Conservation (phyloP, 2,797 vertebrate species). For the Champsocephalus esox region DNA sequence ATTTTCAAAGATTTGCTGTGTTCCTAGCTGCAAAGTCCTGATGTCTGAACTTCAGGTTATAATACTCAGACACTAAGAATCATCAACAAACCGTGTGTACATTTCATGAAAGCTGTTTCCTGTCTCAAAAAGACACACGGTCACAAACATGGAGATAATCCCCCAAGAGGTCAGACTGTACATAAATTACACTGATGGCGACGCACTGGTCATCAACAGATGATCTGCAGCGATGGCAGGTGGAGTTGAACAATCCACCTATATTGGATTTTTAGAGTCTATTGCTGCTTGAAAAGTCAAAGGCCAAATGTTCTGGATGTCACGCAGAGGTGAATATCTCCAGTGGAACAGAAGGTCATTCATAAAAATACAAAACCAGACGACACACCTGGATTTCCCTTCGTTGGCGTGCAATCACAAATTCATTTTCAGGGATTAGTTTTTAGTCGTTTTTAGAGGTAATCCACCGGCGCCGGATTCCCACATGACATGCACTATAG, state of each 20-base stretch:
- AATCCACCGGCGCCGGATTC: slow-evolving; percentile 64
- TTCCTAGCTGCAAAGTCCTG: not conserved
- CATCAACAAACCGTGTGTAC: not conserved
- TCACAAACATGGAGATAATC: slow-evolving; percentile 35
- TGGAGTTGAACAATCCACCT: not conserved
- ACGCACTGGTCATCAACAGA: slow-evolving; percentile 21
- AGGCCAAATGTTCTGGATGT: not conserved
- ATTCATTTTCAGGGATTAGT: slow-evolving; percentile 66
- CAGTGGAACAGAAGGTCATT: not conserved
- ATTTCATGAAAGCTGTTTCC: not conserved
- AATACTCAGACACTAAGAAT: not conserved
- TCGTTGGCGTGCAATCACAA: slow-evolving; percentile 23
- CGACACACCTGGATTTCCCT: slow-evolving; percentile 26
- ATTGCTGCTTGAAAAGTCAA: not conserved
- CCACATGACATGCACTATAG: slow-evolving; percentile 21
- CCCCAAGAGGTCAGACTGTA: slow-evolving; percentile 44
- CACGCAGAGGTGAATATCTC: not conserved
- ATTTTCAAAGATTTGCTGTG: not conserved
- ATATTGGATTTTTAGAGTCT: not conserved
- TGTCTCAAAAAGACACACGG: slow-evolving; percentile 15
- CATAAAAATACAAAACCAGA: not conserved
- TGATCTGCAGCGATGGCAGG: slow-evolving; percentile 30
- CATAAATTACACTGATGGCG: slow-evolving; percentile 62
- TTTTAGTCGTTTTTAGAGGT: slow-evolving; percentile 65
- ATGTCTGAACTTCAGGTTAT: not conserved